These are phyloP conservation scores for Scaptomyza parva DNA, from an alignment of 2,888 invertebrate species.

Conservation along the genomic window DNA sequence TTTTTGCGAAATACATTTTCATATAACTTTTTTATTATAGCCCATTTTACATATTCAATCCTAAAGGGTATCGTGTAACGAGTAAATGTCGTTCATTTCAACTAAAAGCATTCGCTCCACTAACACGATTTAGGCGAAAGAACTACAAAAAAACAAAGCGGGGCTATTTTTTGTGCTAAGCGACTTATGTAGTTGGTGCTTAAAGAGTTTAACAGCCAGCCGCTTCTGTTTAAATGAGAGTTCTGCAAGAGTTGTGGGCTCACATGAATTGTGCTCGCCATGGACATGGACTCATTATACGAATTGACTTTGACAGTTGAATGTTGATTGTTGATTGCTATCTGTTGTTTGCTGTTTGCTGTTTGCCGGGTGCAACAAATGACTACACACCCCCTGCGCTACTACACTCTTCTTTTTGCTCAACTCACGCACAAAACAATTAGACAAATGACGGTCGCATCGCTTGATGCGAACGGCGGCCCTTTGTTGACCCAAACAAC, in stretches of 20 bases:
- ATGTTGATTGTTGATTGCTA: constrained; percentile 26
- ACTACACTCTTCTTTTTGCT: not conserved
- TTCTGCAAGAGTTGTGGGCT: not conserved
- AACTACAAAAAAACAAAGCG: not conserved
- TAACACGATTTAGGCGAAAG: constrained; percentile 33
- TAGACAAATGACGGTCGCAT: constrained; percentile 38
- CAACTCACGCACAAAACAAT: constrained; percentile 38
- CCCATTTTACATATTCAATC: not conserved
- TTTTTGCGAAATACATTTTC: no score
- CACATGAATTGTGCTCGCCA: constrained; percentile 14
- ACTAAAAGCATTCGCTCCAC: constrained; percentile 36
- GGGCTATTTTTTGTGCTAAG: constrained; percentile 14
- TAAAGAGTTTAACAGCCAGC: constrained; percentile 9
- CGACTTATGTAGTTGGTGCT: constrained; percentile 4
- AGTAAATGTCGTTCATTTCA: constrained; percentile 25
- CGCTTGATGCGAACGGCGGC: not conserved
- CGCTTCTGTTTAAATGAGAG: not conserved
- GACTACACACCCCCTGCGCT: constrained; percentile 5
- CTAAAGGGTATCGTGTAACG: constrained; percentile 27
- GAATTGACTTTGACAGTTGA: constrained; percentile 41
- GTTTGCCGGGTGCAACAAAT: constrained; percentile 8
- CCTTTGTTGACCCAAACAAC: constrained; percentile 11
- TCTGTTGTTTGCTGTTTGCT: constrained; percentile 18
- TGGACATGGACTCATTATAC: constrained; percentile 37
- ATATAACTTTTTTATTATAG: no score